Conservation (phyloP, 2,797 vertebrate species). For the Dipus sagitta region DNA sequence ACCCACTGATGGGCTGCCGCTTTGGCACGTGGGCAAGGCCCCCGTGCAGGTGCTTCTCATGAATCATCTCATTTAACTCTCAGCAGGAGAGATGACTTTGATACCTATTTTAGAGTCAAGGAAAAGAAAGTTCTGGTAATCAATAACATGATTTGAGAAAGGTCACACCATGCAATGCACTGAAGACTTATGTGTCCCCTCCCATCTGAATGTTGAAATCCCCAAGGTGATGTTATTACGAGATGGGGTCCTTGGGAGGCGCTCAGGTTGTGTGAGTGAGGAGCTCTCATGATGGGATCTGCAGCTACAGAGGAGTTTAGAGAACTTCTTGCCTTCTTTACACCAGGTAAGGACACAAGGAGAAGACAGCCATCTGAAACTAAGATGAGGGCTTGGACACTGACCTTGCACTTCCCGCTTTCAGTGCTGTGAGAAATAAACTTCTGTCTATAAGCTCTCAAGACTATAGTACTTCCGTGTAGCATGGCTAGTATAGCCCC, state of each 20-base stretch:
- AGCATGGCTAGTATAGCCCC: background rate
- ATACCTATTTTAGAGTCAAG: background rate
- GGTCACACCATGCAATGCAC: too few species aligned
- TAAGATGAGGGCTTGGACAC: background rate
- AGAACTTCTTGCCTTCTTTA: background rate
- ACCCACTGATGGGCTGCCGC: too few species aligned
- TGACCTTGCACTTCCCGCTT: background rate
- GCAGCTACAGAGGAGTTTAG: background rate
- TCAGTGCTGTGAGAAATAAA: background rate
- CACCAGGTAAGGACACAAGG: background rate
- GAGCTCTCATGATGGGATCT: background rate
- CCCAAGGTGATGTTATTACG: background rate
- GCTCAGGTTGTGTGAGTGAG: background rate
- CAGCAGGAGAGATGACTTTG: background rate
- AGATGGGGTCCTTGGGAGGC: background rate
- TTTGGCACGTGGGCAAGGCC: background rate
- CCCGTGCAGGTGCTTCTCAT: accelerated
- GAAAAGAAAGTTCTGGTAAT: background rate
- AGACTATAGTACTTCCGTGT: too few species aligned
- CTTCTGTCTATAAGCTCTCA: background rate
- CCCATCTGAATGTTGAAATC: background rate
- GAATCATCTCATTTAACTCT: background rate
- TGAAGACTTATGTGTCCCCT: background rate
- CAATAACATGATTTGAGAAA: background rate
- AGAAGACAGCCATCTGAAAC: background rate